Evolutionary conservation across 1,140 invertebrate genomes (phyloP), one percentile per base, ranked within the genome.

Genomic region (Ostrea edulis): DNA sequence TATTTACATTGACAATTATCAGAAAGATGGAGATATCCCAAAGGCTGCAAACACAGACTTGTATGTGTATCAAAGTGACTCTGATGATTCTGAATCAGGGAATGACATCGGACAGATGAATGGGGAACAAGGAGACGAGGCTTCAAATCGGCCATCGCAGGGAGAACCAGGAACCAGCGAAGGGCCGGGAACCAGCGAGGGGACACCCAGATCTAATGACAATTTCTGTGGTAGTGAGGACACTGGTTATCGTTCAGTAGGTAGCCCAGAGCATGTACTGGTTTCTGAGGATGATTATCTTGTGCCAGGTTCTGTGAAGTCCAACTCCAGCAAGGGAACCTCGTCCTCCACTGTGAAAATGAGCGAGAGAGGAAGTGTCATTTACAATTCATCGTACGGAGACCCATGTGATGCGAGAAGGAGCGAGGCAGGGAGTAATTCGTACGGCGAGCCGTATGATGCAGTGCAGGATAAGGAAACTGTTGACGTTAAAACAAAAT

Each of bases 1-100:
- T 53, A 89, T 89, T 68, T 86, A 89, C 68, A 89, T 89, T 87
- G 86, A 89, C 58, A 86, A 89, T 85, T 89, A 89, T 83, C 53
- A 85, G 54, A 85, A 85, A 54, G 22, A 22, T 52, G 54, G 51
- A 5, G 83, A 58, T 58, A 85, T 22, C 8, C 20, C 52, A 25
- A 35, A n/a, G 14, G 71, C 22, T 44, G 9, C 17, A 11, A 71
- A 62, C 8, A 77, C 71, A 12, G 83, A 85, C 20, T 85, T 85
- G 25, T 85, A 85, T 85, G 83, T 85, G 22, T 85, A 85, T 62
- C 84, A 88, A 29, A 62, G 44, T 62, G 65, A 83, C 35, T 25
- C 65, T 29, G 54, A 86, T n/a, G 82, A 68, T 11, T 62, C 82
- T 58, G 86, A 83, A n/a, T 62, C 29, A n/a, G 62, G 81, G 17